Conservation (phyloP, 2,888 invertebrate genomes). For the Drosophila subquinaria region DNA sequence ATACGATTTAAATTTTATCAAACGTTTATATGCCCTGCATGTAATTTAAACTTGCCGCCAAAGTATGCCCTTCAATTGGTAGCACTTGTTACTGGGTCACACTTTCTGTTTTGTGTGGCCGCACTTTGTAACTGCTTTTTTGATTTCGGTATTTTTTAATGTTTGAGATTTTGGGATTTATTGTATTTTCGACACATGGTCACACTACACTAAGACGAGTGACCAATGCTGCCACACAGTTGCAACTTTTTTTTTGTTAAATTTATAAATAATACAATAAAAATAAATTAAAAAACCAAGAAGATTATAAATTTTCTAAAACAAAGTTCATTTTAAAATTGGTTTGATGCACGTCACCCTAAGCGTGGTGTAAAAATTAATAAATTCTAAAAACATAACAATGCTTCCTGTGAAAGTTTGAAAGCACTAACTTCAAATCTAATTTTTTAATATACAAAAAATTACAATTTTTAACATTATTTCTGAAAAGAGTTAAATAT, state of each 20-base stretch:
- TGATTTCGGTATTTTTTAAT: constrained; percentile 16
- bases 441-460: too few species aligned
- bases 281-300: too few species aligned
- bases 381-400: too few species aligned
- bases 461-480: too few species aligned
- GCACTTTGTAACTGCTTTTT: neutral
- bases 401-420: too few species aligned
- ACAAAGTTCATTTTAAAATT: neutral
- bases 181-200: neutral
- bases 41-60: constrained; percentile 16
- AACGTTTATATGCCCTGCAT: neutral
- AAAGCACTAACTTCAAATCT: too few species aligned
- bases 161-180: constrained; percentile 1
- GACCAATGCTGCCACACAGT: constrained; percentile 1
- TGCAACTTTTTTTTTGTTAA: too few species aligned
- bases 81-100: constrained; percentile 27
- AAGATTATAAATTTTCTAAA: too few species aligned
- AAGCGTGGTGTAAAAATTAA: too few species aligned
- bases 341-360: neutral
- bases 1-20: neutral
- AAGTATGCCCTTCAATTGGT: neutral
- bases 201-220: constrained; percentile 32
- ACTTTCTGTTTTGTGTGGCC: neutral
- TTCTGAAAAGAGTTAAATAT: too few species aligned
- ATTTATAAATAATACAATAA: too few species aligned